Percentiles rank a stretch among this genome's conserved stretches.
phyloP scores from a whole-genome alignment of 2,113 vertebrate species.

The Caloenas nicobarica region DNA sequence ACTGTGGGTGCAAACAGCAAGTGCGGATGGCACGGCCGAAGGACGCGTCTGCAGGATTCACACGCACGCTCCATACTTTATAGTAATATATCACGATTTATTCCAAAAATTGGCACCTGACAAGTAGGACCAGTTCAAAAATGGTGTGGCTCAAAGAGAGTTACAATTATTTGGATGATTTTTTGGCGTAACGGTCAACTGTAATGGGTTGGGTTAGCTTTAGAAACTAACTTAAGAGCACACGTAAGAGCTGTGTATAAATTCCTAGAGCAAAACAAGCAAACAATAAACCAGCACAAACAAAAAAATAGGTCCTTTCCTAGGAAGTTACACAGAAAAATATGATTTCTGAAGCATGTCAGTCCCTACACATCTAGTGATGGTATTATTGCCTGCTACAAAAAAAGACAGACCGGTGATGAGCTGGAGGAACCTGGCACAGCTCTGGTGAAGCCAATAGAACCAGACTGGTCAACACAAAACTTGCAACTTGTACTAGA shows the following conservation, averaged over 20 bases:
- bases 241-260: not conserved
- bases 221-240: not conserved
- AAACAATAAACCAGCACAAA: not conserved
- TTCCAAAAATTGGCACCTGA: not conserved
- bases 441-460: not conserved
- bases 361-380: not conserved
- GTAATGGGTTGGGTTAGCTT: not conserved
- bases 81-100: rapidly evolving
- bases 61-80: not conserved
- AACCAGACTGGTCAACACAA: not conserved
- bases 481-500: not conserved
- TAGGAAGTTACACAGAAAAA: not conserved
- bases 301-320: not conserved
- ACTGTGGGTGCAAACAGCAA: not conserved
- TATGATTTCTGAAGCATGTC: rapidly evolving
- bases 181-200: not conserved
- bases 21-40: not conserved
- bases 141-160: not conserved
- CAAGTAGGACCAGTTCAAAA: not conserved
- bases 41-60: rapidly evolving
- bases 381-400: not conserved
- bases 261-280: not conserved
- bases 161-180: not conserved
- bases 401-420: not conserved
- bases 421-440: not conserved